Evolutionary conservation across 2,113 vertebrate genomes (phyloP).

Genomic region (Pelusios castaneus): DNA sequence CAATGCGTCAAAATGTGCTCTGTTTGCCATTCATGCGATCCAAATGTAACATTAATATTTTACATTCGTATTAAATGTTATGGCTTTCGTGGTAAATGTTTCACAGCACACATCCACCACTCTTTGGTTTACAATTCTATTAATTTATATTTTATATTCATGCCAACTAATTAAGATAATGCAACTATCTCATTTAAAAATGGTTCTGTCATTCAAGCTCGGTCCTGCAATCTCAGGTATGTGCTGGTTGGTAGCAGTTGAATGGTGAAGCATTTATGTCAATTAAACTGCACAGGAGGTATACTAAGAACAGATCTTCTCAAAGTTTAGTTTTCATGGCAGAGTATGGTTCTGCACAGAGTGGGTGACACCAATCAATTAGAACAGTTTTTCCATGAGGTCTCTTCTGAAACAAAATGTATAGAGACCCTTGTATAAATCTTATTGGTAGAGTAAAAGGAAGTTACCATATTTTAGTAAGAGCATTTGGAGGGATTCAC

Average conservation of each 20-base stretch:
- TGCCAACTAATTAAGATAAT: background rate
- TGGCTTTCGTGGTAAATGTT: background rate
- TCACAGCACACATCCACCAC: background rate
- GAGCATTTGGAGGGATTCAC: background rate
- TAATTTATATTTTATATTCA: background rate
- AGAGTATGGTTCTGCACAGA: background rate
- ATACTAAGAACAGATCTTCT: background rate
- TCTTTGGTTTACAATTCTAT: background rate
- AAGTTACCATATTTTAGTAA: background rate
- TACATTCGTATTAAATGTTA: background rate
- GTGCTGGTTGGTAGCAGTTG: background rate
- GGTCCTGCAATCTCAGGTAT: background rate
- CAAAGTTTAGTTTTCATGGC: fast-evolving
- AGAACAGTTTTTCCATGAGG: background rate
- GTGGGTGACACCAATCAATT: background rate
- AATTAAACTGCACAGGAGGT: background rate
- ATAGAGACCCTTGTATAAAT: background rate
- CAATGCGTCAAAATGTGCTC: background rate
- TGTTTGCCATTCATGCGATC: background rate
- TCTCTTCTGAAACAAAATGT: background rate
- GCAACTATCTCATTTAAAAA: background rate
- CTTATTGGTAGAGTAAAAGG: fast-evolving
- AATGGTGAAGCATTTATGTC: background rate
- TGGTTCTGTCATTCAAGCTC: background rate
- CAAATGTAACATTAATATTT: background rate